Conservation (phyloP, 2,888 invertebrate genomes). For the Cinara cedri region DNA sequence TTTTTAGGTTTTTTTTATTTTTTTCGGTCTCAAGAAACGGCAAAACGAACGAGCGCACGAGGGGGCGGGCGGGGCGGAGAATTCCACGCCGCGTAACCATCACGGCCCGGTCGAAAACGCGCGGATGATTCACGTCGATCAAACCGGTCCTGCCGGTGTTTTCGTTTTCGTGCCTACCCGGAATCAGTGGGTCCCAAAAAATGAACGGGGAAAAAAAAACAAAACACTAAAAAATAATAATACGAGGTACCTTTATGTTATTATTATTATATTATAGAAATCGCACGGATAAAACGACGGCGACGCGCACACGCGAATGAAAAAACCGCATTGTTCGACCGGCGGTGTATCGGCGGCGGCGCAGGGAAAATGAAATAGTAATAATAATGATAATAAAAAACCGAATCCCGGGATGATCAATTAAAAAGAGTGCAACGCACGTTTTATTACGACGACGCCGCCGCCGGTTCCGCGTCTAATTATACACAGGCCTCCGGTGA, state of each 20-base stretch:
- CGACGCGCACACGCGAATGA: background rate
- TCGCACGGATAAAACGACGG: background rate
- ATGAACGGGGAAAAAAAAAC: too few relatives aligned
- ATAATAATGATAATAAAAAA: background rate
- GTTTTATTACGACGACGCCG: constrained; percentile 43
- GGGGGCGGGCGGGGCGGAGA: background rate
- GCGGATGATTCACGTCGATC: constrained; percentile 49
- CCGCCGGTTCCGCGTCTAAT: constrained; percentile 37
- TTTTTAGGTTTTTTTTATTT: constrained; percentile 15
- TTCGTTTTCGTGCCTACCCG: constrained; percentile 35
- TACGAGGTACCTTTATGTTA: background rate
- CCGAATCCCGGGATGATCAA: constrained; percentile 35
- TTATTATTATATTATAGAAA: background rate
- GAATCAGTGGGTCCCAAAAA: constrained; percentile 43
- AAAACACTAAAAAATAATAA: background rate
- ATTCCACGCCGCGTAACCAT: constrained; percentile 25
- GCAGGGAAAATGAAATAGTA: background rate
- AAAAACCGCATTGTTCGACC: constrained; percentile 16
- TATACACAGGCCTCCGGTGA: constrained; percentile 15
- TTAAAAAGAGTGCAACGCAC: constrained; percentile 56
- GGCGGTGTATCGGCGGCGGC: background rate
- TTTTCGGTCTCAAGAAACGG: background rate
- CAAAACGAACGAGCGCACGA: background rate
- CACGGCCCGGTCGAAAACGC: constrained; percentile 30
- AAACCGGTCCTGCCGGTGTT: constrained; percentile 52